Base-by-base conservation (phyloP, 1,140 invertebrate genomes). In the Lepidurus arcticus region DNA sequence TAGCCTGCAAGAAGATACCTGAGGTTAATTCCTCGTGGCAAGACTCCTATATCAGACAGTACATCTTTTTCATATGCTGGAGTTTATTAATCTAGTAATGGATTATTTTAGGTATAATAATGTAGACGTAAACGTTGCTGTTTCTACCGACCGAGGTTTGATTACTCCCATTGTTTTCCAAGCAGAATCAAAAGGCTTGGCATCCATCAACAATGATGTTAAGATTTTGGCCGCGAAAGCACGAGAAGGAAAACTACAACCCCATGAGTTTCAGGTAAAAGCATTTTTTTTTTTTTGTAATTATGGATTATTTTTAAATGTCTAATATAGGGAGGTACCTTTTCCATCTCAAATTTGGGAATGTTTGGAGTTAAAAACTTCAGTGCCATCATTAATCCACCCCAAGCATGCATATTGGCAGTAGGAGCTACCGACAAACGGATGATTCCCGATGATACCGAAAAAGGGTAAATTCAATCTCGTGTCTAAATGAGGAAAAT, bases 161-260 rank as follows among this genome's bases (percentile, higher is more conserved):
- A 98, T 99, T 73, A 99, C 98, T 1, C 98, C 98, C 1, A 99
- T 99, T 81, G 90, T 99, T 11, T 97, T 96, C 85, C 90, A 91
- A 82, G 97, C 96, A 2, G 95, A 99, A 83, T 89, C 89, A 74
- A 97, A 98, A 85, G 97, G 98, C 24, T 87, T 99, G 74, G 87
- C 92, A 65, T 90, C 94, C 82, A 98, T 99, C 80, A 95, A 92
- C 78, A 89, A 88, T 81, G 92, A 93, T 81, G 91, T 98, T 1
- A 94, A 94, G 84, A 86, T 88, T 78, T 86, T 99, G 78, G 97
- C 96, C 1, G 88, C 85, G 5, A 97, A 95, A 87, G 98, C 98
- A 0, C 91, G 95, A 81, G 94, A 95, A 43, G 95, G 95, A 75
- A 98, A 97, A 86, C 87, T 99, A 7, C 91, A 97, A 83, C 98